Evolutionary conservation across 2,113 vertebrate species (phyloP), one percentile per base, ranked within the genome.

Genomic region (Psilopogon haemacephalus): DNA sequence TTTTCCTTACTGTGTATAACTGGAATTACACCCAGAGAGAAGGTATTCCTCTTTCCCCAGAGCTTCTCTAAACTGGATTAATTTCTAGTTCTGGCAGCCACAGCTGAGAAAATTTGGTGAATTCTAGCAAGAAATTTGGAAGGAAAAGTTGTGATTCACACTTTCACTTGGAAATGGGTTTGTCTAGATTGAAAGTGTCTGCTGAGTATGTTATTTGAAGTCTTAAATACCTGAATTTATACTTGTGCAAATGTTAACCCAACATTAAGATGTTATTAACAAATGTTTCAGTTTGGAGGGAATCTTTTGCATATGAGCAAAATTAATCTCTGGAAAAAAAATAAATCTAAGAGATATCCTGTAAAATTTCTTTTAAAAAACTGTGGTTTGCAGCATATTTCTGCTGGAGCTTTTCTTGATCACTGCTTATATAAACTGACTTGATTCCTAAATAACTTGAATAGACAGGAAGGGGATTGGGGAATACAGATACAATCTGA

Each of bases 401-500:
- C 33, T 87, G 20, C 37, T 71, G 68, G 20, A 91, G 23, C 17
- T 87, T 77, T 93, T 91, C 50, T 87, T 87, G 68, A 46, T 90
- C 19, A 8, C 20, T 70, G 12, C 19, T 85, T 89, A 44, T 48
- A 77, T 35, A 87, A 75, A 87, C 60, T 70, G 67, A 73, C n/a
- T 70, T 88, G 55, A 73, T 87, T 96, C 64, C 71, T 74, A 77
- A 94, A 74, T 70, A 89, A 71, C 64, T 77, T 59, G 64, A 77
- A 74, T 37, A 63, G 68, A 55, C 56, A 84, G 68, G 75, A 89
- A 55, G 8, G 63, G 60, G 4, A 56, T 33, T 71, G 67, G 63
- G 88, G 84, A 94, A 91, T 82, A 79, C 16, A 91, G 78, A 94
- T 85, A 88, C 2, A 56, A 86, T 94, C 94, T 92, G 76, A 71